Conservation (phyloP, 2,888 invertebrate genomes). For the Selenia dentaria region DNA sequence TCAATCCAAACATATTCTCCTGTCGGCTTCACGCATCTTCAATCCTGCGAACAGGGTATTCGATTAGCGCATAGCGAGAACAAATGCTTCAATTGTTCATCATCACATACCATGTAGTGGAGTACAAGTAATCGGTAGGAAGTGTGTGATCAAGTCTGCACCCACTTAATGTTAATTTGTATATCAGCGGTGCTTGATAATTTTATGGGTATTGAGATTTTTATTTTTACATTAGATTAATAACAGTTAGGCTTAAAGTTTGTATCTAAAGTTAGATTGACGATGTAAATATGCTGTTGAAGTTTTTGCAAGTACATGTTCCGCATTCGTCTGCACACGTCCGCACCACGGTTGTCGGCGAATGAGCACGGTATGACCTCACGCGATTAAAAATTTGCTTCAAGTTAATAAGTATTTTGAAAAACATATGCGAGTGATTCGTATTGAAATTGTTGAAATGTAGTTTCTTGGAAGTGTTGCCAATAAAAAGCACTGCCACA, state of each 20-base stretch:
- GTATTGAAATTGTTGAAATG: not conserved
- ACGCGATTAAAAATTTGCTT: not conserved
- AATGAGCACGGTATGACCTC: not conserved
- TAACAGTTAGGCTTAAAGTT: conserved; percentile 36
- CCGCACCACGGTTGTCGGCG: conserved; percentile 4
- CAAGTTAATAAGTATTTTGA: not conserved
- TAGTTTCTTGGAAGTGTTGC: conserved; percentile 3
- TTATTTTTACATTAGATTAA: conserved; percentile 48
- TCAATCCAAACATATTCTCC: too few relatives aligned
- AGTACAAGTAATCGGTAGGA: conserved; percentile 8
- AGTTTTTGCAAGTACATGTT: conserved; percentile 28
- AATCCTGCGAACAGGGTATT: conserved; percentile 59
- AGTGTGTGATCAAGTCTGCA: conserved; percentile 24
- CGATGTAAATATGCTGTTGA: conserved; percentile 42
- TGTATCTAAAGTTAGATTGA: conserved; percentile 30
- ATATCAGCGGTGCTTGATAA: conserved; percentile 55
- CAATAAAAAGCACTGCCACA: conserved; percentile 13
- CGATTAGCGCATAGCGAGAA: conserved; percentile 42
- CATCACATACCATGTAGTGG: conserved; percentile 16
- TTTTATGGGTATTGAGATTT: conserved; percentile 50
- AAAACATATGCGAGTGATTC: not conserved
- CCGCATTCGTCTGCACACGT: conserved; percentile 7
- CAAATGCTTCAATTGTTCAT: conserved; percentile 31
- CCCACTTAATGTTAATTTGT: conserved; percentile 35
- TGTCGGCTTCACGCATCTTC: not conserved